Evolutionary conservation across 2,797 vertebrate species (phyloP), one percentile per base, ranked within the genome.

Genomic region (Uromys caudimaculatus): DNA sequence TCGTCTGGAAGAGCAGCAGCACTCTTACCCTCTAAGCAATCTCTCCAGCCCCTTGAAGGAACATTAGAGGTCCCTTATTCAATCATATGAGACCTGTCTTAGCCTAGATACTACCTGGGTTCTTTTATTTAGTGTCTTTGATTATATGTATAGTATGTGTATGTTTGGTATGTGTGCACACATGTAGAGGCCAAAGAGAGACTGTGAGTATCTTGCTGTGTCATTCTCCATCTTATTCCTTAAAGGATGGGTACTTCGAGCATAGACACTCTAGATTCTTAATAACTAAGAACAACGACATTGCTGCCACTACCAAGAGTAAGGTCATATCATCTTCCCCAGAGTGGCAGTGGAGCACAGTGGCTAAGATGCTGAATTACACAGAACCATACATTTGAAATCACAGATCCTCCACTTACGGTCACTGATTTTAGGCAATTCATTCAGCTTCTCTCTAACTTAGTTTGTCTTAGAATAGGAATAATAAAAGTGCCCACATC

Each of bases 381-480:
- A 0, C 7, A 13, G 44, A 62, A 84, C 27, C 35, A 54, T 8
- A 67, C 19, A n/a, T 32, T 77, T 89, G 44, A 75, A 83, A 90
- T 90, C 81, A 85, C 89, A 89, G 50, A 32, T 71, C 58, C 75
- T 89, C 27, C 10, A 38, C 23, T 94, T 93, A 50, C 78, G 62
- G 9, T 75, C 50, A 67, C 29, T n/a, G 32, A 77, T n/a, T 44
- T 86, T 67, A 47, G 17, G 24, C 2, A 90, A 82, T 79, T 81
- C 83, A 35, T 8, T 84, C 60, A 35, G 82, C 19, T 88, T 82
- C 12, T 62, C n/a, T 94, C 50, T 75, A 62, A 4, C 84, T 93
- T 52, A 16, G 14, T 75, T 91, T 47, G 4, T 64, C 29, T 79
- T 54, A 81, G 27, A 88, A 82, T 64, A 77, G 16, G 23, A 2